Percentiles rank a stretch among this genome's conserved stretches.
These are phyloP conservation scores for Marmota flaviventris DNA, from an alignment of 2,113 vertebrate species.

Conservation along the genomic window DNA sequence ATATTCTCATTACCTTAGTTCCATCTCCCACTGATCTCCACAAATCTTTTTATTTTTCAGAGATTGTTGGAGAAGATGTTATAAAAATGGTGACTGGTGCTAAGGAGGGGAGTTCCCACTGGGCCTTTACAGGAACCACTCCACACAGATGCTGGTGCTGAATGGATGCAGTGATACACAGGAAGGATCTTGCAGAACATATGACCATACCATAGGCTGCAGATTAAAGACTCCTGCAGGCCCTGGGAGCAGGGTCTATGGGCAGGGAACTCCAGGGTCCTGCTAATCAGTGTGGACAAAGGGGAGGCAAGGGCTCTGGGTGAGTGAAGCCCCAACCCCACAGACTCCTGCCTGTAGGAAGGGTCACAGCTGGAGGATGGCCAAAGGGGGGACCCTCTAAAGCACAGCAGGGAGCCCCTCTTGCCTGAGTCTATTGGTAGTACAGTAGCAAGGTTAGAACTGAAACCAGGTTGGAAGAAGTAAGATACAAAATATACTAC, in stretches of 20 bases:
- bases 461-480: background rate
- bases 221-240: background rate
- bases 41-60: background rate
- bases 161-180: background rate
- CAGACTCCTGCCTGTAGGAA: background rate
- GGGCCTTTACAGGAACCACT: background rate
- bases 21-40: background rate
- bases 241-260: background rate
- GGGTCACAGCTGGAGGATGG: background rate
- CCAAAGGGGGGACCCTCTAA: background rate
- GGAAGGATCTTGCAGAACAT: background rate
- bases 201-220: background rate
- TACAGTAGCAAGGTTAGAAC: background rate
- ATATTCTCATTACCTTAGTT: background rate
- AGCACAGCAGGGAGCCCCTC: background rate
- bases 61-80: background rate
- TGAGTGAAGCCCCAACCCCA: background rate
- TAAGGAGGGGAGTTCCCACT: background rate
- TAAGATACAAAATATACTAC: slow-evolving; percentile 20
- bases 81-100: background rate
- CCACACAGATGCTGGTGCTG: background rate
- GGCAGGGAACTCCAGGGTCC: background rate
- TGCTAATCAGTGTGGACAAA: background rate
- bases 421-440: background rate
- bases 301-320: background rate